These are phyloP conservation scores for Ophion ventricosus DNA, from an alignment of 2,888 invertebrate genomes.

Conservation along the genomic window DNA sequence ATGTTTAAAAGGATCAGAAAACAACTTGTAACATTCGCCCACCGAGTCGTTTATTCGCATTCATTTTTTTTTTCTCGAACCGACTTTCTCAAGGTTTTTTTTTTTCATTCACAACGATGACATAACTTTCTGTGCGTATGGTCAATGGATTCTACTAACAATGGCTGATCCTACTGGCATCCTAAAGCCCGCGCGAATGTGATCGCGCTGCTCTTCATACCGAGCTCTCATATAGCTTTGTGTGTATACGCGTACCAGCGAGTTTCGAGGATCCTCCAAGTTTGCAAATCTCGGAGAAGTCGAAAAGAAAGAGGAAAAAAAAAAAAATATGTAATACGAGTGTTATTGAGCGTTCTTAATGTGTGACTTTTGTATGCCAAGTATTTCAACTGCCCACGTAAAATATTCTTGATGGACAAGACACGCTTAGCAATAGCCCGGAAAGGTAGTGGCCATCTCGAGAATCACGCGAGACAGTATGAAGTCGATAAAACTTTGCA, in stretches of 20 bases:
- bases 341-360: constrained; percentile 38
- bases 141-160: constrained; percentile 24
- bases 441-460: constrained; percentile 24
- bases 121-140: constrained; percentile 32
- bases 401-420: constrained; percentile 18
- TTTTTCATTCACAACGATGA: constrained; percentile 29
- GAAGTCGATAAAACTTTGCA: constrained; percentile 34
- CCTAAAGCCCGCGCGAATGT: constrained; percentile 9
- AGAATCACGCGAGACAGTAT: constrained; percentile 29
- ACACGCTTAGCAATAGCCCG: constrained; percentile 16
- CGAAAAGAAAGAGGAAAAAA: neutral
- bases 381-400: constrained; percentile 44
- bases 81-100: constrained; percentile 42
- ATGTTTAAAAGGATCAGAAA: constrained; percentile 11
- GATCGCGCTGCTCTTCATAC: neutral
- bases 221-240: neutral
- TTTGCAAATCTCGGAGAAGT: constrained; percentile 11
- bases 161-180: constrained; percentile 8
- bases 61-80: constrained; percentile 1
- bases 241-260: neutral
- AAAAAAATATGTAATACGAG: constrained; percentile 35
- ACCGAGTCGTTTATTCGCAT: neutral
- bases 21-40: constrained; percentile 6
- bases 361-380: constrained; percentile 37
- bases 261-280: constrained; percentile 51